Conservation (phyloP, 2,888 invertebrate species). For the Cremastobaeus sp. region DNA sequence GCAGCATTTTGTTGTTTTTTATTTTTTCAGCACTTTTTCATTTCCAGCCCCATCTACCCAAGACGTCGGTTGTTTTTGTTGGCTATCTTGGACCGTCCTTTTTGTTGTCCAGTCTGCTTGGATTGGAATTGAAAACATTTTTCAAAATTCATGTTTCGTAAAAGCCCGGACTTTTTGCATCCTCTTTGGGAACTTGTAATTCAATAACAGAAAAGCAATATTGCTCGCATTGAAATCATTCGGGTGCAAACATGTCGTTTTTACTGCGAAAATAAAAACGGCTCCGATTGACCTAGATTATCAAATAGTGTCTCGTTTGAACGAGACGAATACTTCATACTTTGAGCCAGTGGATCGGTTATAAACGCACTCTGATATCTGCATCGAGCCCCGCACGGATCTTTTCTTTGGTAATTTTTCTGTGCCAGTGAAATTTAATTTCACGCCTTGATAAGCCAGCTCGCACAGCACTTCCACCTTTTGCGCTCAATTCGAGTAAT, state of each 20-base stretch:
- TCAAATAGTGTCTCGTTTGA: background rate
- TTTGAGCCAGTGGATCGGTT: background rate
- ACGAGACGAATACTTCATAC: conserved; percentile 4
- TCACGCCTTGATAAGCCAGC: conserved; percentile 10
- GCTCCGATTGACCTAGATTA: background rate
- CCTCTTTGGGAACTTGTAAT: too few relatives aligned
- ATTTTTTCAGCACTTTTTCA: too few relatives aligned
- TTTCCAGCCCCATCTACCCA: too few relatives aligned
- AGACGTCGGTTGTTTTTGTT: too few relatives aligned
- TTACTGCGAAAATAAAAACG: background rate
- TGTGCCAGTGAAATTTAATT: conserved; percentile 4
- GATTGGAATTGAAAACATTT: too few relatives aligned
- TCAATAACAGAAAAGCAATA: too few relatives aligned
- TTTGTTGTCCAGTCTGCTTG: too few relatives aligned
- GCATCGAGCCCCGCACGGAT: background rate
- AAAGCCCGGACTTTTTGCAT: too few relatives aligned
- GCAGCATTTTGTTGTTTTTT: too few relatives aligned
- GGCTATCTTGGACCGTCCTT: too few relatives aligned
- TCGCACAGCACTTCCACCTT: background rate
- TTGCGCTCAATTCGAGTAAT: conserved; percentile 3
- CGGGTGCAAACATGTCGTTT: too few relatives aligned
- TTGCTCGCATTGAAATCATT: background rate
- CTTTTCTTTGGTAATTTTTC: background rate
- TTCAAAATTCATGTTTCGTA: too few relatives aligned
- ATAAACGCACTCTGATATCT: conserved; percentile 12